Conservation (phyloP, 53 echinoderm and acorn worm species). For the Mesocentrotus franciscanus region DNA sequence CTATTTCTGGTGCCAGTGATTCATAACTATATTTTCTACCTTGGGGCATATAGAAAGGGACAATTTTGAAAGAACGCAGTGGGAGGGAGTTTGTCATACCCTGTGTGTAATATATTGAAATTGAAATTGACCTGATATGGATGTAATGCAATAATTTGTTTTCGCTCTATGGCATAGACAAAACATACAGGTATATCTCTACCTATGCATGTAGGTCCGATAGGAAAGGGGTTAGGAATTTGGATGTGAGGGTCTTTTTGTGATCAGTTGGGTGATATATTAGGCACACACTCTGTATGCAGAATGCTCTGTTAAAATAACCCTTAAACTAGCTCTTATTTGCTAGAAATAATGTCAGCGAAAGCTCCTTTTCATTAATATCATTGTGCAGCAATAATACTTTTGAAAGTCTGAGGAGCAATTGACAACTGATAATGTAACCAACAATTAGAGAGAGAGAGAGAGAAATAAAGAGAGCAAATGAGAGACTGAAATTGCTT, state of each 20-base stretch:
- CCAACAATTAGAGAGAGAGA: not conserved
- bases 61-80: not conserved
- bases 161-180: not conserved
- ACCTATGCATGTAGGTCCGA: not conserved
- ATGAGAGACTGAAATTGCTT: not conserved
- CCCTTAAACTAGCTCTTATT: not conserved
- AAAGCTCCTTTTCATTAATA: not conserved
- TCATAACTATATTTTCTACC: conserved; percentile 40
- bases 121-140: conserved; percentile 43
- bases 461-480: not conserved
- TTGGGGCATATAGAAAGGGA: conserved; percentile 8
- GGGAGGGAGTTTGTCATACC: conserved; percentile 29
- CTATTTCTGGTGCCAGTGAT: conserved; percentile 53
- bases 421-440: not conserved
- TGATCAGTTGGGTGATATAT: not conserved
- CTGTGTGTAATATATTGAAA: not conserved
- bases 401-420: not conserved
- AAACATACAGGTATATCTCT: not conserved
- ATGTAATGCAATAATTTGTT: conserved; percentile 11
- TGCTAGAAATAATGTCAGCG: not conserved
- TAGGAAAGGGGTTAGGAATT: not conserved
- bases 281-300: not conserved
- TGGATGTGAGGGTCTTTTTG: not conserved
- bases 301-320: not conserved
- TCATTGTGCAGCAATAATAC: not conserved